Evolutionary conservation across 1,140 invertebrate species (phyloP).

Genomic region (Sycophila sp.): DNA sequence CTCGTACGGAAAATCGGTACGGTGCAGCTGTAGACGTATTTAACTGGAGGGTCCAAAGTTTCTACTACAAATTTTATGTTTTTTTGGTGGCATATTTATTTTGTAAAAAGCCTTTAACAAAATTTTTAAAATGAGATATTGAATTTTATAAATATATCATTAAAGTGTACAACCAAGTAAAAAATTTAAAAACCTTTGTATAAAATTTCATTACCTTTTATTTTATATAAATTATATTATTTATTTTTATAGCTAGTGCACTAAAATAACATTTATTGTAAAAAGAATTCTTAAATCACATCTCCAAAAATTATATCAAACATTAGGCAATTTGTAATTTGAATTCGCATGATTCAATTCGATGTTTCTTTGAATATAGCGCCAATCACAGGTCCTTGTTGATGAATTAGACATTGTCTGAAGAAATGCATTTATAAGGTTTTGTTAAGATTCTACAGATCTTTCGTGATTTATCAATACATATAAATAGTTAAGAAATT

Average conservation of each 20-base stretch:
- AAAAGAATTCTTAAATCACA: constrained; percentile 6
- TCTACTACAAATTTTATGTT: too few species aligned
- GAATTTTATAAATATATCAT: too few species aligned
- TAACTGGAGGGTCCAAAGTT: too few species aligned
- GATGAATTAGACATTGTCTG: constrained; percentile 64
- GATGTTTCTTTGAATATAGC: constrained; percentile 63
- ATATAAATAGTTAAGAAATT: constrained; percentile 13
- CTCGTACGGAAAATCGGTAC: too few species aligned
- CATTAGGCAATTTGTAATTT: constrained; percentile 47
- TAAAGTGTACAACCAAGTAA: background rate
- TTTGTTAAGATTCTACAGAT: constrained; percentile 1
- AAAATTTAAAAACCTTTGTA: background rate
- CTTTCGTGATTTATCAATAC: background rate
- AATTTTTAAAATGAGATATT: too few species aligned
- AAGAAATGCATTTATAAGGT: constrained; percentile 43
- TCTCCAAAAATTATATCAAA: background rate
- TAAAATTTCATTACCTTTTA: background rate
- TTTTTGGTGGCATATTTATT: too few species aligned
- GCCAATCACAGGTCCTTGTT: constrained; percentile 58
- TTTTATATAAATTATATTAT: background rate
- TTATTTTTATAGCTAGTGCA: too few species aligned
- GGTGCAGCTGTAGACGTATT: too few species aligned
- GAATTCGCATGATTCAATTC: too few species aligned
- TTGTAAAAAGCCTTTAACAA: too few species aligned
- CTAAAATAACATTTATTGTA: constrained; percentile 22